phyloP scores from a whole-genome alignment of 2,888 invertebrate species.

The Rhagium mordax region DNA sequence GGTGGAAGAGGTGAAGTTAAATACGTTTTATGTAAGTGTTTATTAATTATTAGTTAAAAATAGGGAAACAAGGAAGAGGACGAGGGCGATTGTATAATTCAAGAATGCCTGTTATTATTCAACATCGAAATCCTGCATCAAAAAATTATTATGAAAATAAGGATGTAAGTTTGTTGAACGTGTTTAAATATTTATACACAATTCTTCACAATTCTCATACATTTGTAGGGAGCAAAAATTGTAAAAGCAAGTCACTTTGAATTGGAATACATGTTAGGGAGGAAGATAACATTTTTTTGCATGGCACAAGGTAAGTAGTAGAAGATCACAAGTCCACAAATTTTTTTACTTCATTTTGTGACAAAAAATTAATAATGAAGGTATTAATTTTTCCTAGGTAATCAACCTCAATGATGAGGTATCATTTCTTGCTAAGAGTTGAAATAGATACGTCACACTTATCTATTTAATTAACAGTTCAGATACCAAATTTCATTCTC shows the following conservation, averaged over 20 bases:
- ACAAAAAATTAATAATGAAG: no score
- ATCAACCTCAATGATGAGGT: no score
- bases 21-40: background rate
- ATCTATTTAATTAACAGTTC: no score
- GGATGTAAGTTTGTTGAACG: slow-evolving; percentile 72
- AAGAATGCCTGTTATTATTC: slow-evolving; percentile 73
- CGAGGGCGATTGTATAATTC: slow-evolving; percentile 71
- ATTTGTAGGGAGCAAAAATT: slow-evolving; percentile 78
- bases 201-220: background rate
- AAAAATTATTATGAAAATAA: slow-evolving; percentile 77
- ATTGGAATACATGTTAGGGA: slow-evolving; percentile 81
- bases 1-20: slow-evolving; percentile 53
- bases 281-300: slow-evolving; percentile 84
- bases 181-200: slow-evolving; percentile 7
- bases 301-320: slow-evolving; percentile 75
- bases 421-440: no score
- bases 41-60: slow-evolving; percentile 21
- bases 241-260: slow-evolving; percentile 82
- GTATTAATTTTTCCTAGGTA: no score
- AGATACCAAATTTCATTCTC: no score
- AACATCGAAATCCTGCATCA: slow-evolving; percentile 74
- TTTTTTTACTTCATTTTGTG: no score
- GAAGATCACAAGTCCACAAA: no score
- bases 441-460: no score
- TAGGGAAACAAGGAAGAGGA: slow-evolving; percentile 63